These are phyloP conservation scores for Tenrec ecaudatus DNA, from an alignment of 2,113 vertebrate species.

Conservation along the genomic window DNA sequence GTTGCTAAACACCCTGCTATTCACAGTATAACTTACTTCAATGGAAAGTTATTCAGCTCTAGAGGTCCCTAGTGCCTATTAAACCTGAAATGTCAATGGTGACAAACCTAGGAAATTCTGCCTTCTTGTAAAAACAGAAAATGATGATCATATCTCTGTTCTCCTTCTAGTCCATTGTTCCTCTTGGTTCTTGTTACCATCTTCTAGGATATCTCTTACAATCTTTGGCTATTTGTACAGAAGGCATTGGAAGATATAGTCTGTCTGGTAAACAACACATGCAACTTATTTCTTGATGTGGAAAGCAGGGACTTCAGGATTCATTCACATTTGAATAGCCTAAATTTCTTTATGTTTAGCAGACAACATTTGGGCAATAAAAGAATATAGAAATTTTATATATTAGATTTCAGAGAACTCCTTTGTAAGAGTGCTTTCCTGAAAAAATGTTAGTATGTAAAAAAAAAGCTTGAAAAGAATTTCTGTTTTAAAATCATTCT, in stretches of 20 bases:
- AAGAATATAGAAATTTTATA: neutral
- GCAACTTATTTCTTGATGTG: neutral
- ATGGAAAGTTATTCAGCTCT: neutral
- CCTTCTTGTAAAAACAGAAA: neutral
- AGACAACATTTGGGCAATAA: neutral
- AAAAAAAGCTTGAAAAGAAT: neutral
- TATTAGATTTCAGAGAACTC: neutral
- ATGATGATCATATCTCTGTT: neutral
- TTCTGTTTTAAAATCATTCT: neutral
- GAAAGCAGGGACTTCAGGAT: fast-evolving
- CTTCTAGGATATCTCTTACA: neutral
- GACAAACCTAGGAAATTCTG: neutral
- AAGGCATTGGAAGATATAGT: neutral
- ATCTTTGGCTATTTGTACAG: neutral
- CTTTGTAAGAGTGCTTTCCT: neutral
- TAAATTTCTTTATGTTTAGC: neutral
- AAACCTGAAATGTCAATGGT: neutral
- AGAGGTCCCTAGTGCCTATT: neutral
- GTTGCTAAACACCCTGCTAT: neutral
- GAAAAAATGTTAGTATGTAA: neutral
- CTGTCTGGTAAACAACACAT: neutral
- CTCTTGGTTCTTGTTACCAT: neutral
- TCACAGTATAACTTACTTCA: neutral
- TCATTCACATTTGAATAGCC: neutral
- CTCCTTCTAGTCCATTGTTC: neutral